Evolutionary conservation across 2,888 invertebrate species (phyloP).

Genomic region (Alentia gelatinosa): DNA sequence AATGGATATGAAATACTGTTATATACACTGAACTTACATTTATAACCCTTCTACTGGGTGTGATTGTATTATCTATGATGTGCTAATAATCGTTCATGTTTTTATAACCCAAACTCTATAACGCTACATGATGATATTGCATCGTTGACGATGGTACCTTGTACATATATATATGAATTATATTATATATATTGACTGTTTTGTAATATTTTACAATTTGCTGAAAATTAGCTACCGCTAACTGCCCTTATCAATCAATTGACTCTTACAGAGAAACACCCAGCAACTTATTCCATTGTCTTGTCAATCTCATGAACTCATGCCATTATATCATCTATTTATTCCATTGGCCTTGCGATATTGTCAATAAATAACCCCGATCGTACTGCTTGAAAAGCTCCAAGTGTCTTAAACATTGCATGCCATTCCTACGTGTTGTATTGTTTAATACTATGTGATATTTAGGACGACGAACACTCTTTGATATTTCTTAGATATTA

Average conservation of each 20-base stretch:
- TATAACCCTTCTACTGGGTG: not conserved
- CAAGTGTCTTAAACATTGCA: conserved; percentile 7
- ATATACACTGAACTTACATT: not conserved
- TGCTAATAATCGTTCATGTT: not conserved
- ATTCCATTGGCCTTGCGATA: not conserved
- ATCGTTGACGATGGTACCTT: not conserved
- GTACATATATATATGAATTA: not conserved
- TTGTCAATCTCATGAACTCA: not conserved
- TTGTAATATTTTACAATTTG: not conserved
- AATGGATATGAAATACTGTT: not conserved
- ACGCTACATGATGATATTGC: not conserved
- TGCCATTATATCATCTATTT: not conserved
- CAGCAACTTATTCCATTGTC: not conserved
- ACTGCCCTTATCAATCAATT: no score
- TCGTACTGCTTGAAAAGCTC: not conserved
- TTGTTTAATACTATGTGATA: conserved; percentile 22
- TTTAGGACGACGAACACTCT: not conserved
- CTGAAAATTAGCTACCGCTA: no score
- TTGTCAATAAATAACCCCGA: not conserved
- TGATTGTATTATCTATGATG: not conserved
- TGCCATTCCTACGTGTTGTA: not conserved
- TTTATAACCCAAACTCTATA: not conserved
- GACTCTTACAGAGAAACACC: not conserved
- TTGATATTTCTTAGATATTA: conserved; percentile 1
- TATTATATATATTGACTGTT: not conserved